Evolutionary conservation across 1,140 invertebrate genomes (phyloP).

Genomic region (Platyura marginata): DNA sequence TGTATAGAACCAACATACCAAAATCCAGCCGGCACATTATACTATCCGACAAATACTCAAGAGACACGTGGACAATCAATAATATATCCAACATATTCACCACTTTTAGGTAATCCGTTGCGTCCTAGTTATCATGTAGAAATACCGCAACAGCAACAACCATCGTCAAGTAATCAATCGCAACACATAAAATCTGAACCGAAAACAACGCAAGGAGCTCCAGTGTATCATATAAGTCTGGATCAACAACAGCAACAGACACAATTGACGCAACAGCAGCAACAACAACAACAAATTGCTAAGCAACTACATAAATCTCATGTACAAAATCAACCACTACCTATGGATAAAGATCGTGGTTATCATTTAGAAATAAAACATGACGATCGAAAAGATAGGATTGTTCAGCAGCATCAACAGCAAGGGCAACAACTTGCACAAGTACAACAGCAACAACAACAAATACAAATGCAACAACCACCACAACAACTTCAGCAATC

Average conservation of each 20-base stretch:
- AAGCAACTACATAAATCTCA: constrained; percentile 18
- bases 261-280: constrained; percentile 8
- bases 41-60: constrained; percentile 16
- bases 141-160: constrained; percentile 7
- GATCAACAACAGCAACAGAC: constrained; percentile 5
- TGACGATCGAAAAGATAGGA: constrained; percentile 17
- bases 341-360: too few relatives aligned
- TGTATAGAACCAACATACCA: constrained; percentile 14
- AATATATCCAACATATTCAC: constrained; percentile 9
- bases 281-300: constrained; percentile 12
- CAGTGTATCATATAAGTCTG: constrained; percentile 20
- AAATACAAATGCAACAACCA: neutral
- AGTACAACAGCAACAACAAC: constrained; percentile 16
- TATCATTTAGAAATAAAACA: constrained; percentile 13
- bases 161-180: constrained; percentile 5
- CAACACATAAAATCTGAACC: constrained; percentile 8
- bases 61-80: constrained; percentile 15
- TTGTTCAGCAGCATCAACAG: constrained; percentile 24
- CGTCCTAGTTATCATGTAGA: constrained; percentile 17
- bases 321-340: constrained; percentile 8
- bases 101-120: constrained; percentile 14
- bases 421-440: constrained; percentile 19
- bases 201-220: constrained; percentile 11
- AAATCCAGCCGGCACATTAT: constrained; percentile 14
- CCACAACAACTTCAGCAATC: neutral